These are phyloP conservation scores for Nephrotoma appendiculata DNA, from an alignment of 2,888 invertebrate species.

Conservation along the genomic window DNA sequence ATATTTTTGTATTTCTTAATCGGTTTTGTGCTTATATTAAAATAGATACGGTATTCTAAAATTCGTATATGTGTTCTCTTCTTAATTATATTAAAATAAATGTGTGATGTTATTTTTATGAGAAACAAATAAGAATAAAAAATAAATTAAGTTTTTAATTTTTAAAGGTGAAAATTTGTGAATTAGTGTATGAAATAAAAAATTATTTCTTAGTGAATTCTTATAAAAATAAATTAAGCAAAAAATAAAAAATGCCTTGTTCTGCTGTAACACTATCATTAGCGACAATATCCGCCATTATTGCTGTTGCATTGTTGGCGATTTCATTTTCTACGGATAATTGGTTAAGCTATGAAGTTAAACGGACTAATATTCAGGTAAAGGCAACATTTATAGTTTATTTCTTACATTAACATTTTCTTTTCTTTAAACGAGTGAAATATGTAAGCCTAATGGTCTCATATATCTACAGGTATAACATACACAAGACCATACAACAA, in stretches of 20 bases:
- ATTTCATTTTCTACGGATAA: slow-evolving; percentile 95
- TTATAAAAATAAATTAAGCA: background rate
- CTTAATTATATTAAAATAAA: background rate
- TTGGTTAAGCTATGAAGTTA: slow-evolving; percentile 90
- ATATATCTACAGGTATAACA: background rate
- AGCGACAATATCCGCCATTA: slow-evolving; percentile 90
- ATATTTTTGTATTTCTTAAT: background rate
- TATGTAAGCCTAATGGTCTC: background rate
- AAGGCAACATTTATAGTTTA: slow-evolving; percentile 12
- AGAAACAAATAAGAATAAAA: background rate
- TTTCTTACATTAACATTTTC: background rate
- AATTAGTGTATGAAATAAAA: background rate
- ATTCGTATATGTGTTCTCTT: background rate
- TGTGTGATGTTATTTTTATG: slow-evolving; percentile 1
- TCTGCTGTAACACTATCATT: slow-evolving; percentile 88
- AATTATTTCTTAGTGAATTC: background rate
- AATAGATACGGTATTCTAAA: background rate
- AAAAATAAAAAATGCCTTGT: slow-evolving; percentile 69
- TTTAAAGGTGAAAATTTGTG: background rate
- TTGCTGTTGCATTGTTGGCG: slow-evolving; percentile 82
- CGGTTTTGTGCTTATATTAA: background rate
- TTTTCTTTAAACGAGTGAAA: background rate
- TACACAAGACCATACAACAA: background rate
- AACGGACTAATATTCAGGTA: slow-evolving; percentile 78
- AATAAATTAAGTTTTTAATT: background rate